Evolutionary conservation across 2,888 invertebrate species (phyloP).

Genomic region (Aspidapion aeneum): DNA sequence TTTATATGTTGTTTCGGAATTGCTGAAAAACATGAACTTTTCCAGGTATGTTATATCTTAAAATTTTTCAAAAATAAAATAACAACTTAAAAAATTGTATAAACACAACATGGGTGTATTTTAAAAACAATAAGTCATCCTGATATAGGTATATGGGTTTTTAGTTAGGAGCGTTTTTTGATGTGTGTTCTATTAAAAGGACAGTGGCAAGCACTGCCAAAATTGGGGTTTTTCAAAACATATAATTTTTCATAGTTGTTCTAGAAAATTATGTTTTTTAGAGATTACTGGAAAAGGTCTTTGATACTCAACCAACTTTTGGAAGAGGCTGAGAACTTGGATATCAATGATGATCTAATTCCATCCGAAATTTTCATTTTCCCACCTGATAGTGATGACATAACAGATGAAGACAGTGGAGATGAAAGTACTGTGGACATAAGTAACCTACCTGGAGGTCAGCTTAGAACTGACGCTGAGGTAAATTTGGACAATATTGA

Average conservation of each 20-base stretch:
- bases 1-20: background rate
- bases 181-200: too few species aligned
- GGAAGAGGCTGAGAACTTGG: background rate
- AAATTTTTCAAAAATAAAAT: conserved; percentile 2
- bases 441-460: conserved; percentile 1
- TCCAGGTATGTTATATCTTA: conserved; percentile 8
- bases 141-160: background rate
- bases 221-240: background rate
- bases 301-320: background rate
- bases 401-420: conserved; percentile 10
- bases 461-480: conserved; percentile 3
- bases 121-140: background rate
- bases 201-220: conserved; percentile 11
- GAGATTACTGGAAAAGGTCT: conserved; percentile 6
- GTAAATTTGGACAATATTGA: background rate
- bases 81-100: background rate
- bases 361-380: conserved; percentile 8
- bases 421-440: conserved; percentile 4
- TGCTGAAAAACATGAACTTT: conserved; percentile 7
- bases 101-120: background rate
- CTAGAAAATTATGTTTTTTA: conserved; percentile 8
- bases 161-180: too few species aligned
- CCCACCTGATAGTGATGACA: conserved; percentile 1
- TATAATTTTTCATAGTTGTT: background rate
- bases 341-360: background rate